Percentiles rank a stretch among this genome's conserved stretches.
Conservation (phyloP, 2,797 vertebrate species). For the Rhinichthys osculus region DNA sequence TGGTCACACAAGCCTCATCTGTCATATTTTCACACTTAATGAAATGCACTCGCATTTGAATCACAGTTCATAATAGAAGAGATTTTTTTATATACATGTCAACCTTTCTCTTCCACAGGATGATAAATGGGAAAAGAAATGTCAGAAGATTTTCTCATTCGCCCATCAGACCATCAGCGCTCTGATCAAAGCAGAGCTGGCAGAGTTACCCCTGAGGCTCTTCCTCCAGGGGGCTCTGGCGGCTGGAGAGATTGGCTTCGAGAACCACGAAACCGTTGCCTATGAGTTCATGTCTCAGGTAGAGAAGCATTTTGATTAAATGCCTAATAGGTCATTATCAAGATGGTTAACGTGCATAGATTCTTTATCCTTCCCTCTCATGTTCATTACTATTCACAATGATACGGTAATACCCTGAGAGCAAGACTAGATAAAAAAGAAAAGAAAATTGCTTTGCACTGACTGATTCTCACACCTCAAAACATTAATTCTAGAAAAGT, state of each 20-base stretch:
- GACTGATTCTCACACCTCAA: not conserved
- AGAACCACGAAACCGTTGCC: slow-evolving; percentile 97
- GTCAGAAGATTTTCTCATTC: slow-evolving; percentile 99
- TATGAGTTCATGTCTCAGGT: slow-evolving; percentile 99
- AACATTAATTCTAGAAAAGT: slow-evolving; percentile 1
- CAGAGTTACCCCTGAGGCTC: slow-evolving; percentile 93
- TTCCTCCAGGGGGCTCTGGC: slow-evolving; percentile 97
- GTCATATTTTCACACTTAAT: slow-evolving; percentile 15
- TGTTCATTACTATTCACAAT: slow-evolving; percentile 26
- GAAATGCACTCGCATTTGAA: not conserved
- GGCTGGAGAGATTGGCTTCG: slow-evolving; percentile 95
- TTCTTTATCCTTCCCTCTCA: not conserved
- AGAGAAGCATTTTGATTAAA: slow-evolving; percentile 42
- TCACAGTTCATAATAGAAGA: slow-evolving; percentile 4
- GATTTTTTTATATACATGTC: not conserved
- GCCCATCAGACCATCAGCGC: slow-evolving; percentile 98
- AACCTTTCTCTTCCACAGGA: slow-evolving; percentile 77
- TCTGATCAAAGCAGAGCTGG: slow-evolving; percentile 96
- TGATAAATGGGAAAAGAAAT: slow-evolving; percentile 99
- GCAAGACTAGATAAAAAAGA: not conserved
- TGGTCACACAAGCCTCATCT: not conserved
- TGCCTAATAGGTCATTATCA: not conserved
- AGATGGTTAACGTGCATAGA: not conserved
- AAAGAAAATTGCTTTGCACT: not conserved
- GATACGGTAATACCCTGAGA: slow-evolving; percentile 15